These are phyloP conservation scores for Microcebus tavaratra DNA, from an alignment of 2,113 vertebrate species.

Conservation along the genomic window DNA sequence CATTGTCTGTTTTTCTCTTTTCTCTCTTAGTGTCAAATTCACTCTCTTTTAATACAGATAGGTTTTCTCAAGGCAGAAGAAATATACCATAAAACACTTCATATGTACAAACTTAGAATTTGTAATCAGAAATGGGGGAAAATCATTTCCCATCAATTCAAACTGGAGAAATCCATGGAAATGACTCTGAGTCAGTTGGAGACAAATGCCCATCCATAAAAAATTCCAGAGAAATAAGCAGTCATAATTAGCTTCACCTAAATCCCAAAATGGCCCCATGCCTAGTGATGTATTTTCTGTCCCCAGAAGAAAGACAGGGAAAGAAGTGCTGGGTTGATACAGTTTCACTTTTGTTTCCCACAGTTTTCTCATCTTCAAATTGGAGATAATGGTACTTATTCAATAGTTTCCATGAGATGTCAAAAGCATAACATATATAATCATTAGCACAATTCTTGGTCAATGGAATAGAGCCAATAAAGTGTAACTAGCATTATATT, in stretches of 20 bases:
- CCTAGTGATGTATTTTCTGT: background rate
- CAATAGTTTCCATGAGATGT: background rate
- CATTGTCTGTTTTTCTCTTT: background rate
- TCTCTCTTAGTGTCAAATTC: background rate
- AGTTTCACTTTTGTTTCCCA: background rate
- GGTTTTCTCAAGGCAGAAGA: background rate
- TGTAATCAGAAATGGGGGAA: background rate
- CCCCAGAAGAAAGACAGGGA: background rate
- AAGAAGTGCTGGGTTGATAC: background rate
- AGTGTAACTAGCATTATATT: background rate
- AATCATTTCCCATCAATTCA: background rate
- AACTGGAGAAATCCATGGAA: background rate
- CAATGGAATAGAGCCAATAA: background rate
- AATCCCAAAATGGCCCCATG: background rate
- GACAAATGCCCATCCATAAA: background rate
- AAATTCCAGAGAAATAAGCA: background rate
- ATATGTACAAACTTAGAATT: background rate
- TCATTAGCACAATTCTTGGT: background rate
- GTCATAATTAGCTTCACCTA: rapidly evolving
- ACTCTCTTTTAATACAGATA: background rate
- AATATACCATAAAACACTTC: background rate
- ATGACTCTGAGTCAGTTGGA: background rate
- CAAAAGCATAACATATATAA: rapidly evolving
- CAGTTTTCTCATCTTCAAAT: background rate
- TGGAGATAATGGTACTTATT: background rate